Percentiles rank a stretch among this genome's conserved stretches.
Conservation (phyloP, 2,888 invertebrate species). For the Leucophenga montana region DNA sequence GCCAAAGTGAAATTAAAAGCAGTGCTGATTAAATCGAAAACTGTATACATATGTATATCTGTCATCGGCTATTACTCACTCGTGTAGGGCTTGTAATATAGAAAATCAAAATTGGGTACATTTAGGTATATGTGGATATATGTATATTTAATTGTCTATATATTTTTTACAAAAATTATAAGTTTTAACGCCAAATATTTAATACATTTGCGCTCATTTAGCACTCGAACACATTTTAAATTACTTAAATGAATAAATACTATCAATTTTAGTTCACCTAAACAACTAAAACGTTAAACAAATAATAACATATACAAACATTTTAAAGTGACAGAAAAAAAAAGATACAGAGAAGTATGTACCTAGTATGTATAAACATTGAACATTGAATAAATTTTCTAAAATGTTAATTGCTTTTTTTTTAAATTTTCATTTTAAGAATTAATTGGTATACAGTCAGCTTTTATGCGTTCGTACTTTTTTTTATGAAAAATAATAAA, state of each 20-base stretch:
- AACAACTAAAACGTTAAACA: constrained; percentile 1
- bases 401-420: neutral
- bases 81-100: too few species aligned
- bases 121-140: too few species aligned
- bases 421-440: neutral
- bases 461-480: neutral
- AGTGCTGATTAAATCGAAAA: too few species aligned
- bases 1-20: too few species aligned
- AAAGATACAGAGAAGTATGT: neutral
- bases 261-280: neutral
- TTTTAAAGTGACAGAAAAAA: neutral
- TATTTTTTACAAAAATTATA: neutral
- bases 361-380: neutral
- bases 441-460: constrained; percentile 27
- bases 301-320: constrained; percentile 6
- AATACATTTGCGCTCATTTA: neutral
- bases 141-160: too few species aligned
- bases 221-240: neutral
- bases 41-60: too few species aligned
- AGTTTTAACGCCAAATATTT: neutral
- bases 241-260: neutral
- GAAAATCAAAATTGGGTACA: too few species aligned
- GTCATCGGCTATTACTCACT: too few species aligned
- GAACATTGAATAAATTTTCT: neutral
- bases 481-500: neutral